These are phyloP conservation scores for Cephus cinctus DNA, from an alignment of 1,140 invertebrate genomes.

Conservation along the genomic window DNA sequence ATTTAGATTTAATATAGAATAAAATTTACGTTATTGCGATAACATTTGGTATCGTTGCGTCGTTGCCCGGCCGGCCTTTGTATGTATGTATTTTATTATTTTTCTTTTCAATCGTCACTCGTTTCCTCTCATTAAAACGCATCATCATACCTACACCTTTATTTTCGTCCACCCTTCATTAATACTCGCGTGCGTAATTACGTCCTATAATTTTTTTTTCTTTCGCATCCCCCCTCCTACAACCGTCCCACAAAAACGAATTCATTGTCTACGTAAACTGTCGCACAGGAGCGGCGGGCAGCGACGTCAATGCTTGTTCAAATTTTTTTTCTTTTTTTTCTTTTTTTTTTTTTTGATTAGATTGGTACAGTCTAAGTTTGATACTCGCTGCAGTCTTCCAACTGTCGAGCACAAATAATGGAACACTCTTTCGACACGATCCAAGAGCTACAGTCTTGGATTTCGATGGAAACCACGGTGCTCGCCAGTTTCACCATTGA, in stretches of 20 bases:
- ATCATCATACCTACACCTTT: too few relatives aligned
- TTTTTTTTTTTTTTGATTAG: conserved; percentile 53
- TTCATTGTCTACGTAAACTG: too few relatives aligned
- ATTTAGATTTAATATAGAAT: conserved; percentile 59
- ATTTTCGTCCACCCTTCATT: conserved; percentile 14
- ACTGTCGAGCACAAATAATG: conserved; percentile 49
- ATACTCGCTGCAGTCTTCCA: conserved; percentile 55
- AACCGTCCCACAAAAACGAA: too few relatives aligned
- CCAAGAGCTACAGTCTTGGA: conserved; percentile 41
- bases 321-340: conserved; percentile 24
- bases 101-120: too few relatives aligned
- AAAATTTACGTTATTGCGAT: conserved; percentile 60
- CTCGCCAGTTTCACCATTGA: neutral
- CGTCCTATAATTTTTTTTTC: conserved; percentile 4
- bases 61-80: conserved; percentile 44
- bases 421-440: conserved; percentile 51
- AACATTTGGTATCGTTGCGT: conserved; percentile 60
- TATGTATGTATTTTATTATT: conserved; percentile 11
- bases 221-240: conserved; percentile 12
- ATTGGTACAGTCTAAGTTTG: conserved; percentile 59
- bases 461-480: conserved; percentile 16
- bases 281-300: conserved; percentile 33
- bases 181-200: conserved; percentile 14
- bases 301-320: conserved; percentile 46
- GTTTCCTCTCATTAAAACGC: neutral